Conservation (phyloP, 2,113 vertebrate genomes). For the Chlamydotis undulata region DNA sequence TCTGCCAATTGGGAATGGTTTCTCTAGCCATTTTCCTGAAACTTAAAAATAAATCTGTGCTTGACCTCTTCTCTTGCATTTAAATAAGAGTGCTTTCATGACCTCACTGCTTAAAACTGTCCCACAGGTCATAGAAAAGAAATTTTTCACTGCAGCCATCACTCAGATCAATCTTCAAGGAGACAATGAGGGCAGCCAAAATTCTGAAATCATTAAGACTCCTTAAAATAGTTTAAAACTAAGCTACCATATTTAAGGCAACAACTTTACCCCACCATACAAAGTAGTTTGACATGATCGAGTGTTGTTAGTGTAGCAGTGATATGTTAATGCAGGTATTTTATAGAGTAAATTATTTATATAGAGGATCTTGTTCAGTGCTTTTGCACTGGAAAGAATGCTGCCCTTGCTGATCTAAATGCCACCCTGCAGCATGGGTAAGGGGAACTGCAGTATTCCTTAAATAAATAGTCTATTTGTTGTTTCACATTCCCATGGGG, state of each 20-base stretch:
- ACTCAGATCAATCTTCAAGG: not conserved
- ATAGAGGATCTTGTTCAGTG: not conserved
- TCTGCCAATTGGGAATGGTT: not conserved
- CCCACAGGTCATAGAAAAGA: not conserved
- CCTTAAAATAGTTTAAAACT: constrained; percentile 35
- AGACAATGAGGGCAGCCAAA: not conserved
- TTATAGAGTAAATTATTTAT: constrained; percentile 55
- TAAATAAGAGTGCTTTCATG: not conserved
- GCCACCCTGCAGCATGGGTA: not conserved
- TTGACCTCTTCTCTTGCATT: not conserved
- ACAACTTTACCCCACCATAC: not conserved
- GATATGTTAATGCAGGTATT: constrained; percentile 24
- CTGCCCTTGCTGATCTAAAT: constrained; percentile 26
- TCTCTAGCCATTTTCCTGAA: not conserved
- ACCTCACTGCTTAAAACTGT: not conserved
- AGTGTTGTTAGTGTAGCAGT: constrained; percentile 5
- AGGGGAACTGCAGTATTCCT: not conserved
- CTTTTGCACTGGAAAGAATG: constrained; percentile 46
- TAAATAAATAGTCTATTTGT: constrained; percentile 36
- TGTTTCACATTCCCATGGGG: constrained; percentile 10
- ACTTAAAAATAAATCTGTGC: not conserved
- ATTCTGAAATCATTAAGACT: constrained; percentile 18
- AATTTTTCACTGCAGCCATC: not conserved
- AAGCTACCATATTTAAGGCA: constrained; percentile 29
- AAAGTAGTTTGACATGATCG: not conserved